phyloP scores from a whole-genome alignment of 2,797 vertebrate genomes.

The Toxotes lorentzi region DNA sequence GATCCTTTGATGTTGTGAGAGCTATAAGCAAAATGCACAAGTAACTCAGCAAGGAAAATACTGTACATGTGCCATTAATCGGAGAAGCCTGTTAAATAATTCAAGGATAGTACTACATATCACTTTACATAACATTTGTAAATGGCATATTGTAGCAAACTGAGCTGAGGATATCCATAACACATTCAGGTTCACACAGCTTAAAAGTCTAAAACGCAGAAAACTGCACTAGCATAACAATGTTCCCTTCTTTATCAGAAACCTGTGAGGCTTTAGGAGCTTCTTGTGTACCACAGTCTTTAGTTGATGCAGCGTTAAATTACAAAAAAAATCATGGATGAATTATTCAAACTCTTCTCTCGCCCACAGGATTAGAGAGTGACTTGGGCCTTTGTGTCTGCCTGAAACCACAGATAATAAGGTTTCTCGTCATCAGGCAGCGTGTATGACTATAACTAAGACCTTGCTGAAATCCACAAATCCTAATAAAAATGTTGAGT shows the following conservation, averaged over 20 bases:
- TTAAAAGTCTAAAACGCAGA: conserved; percentile 17
- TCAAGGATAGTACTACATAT: conserved; percentile 41
- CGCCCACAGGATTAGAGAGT: conserved; percentile 59
- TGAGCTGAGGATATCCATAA: conserved; percentile 21
- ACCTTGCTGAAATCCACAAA: conserved; percentile 58
- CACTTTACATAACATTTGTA: conserved; percentile 40
- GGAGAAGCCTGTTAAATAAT: conserved; percentile 58
- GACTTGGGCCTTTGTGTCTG: conserved; percentile 66
- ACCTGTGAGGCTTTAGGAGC: conserved; percentile 21
- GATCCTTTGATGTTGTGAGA: conserved; percentile 49
- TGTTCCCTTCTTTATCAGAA: conserved; percentile 30
- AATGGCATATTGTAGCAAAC: conserved; percentile 19
- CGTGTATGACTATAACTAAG: conserved; percentile 41
- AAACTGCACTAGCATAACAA: conserved; percentile 29
- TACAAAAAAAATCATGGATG: conserved; percentile 39
- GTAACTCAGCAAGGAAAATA: conserved; percentile 23
- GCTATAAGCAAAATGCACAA: conserved; percentile 25
- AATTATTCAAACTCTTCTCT: conserved; percentile 73
- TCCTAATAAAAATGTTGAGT: conserved; percentile 45
- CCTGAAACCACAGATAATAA: conserved; percentile 60
- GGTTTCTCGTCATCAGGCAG: conserved; percentile 48
- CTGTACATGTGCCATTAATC: conserved; percentile 30
- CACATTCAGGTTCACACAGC: conserved; percentile 10
- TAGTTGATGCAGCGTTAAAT: conserved; percentile 58
- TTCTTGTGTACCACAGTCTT: conserved; percentile 6